Evolutionary conservation across 2,888 invertebrate genomes (phyloP).

Genomic region (Coelopa pilipes): DNA sequence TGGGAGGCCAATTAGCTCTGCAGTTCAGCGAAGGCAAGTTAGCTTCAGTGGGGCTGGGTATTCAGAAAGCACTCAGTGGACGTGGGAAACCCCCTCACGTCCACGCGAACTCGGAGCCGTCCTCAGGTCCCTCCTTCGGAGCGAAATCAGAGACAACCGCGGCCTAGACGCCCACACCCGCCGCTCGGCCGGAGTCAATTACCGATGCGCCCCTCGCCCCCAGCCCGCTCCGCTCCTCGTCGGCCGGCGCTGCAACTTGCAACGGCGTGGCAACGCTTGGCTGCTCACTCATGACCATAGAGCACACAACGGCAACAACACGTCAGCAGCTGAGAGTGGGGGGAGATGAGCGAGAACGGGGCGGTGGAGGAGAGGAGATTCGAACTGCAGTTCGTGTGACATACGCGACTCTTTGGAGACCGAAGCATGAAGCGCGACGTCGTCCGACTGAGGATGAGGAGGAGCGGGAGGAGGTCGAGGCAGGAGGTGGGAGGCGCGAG

Average conservation of each 20-base stretch:
- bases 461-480: not conserved
- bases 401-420: constrained; percentile 7
- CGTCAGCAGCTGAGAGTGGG: constrained; percentile 4
- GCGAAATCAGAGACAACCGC: too few relatives aligned
- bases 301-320: constrained; percentile 33
- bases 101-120: too few relatives aligned
- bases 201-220: not conserved
- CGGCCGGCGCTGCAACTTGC: not conserved
- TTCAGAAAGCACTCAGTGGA: too few relatives aligned
- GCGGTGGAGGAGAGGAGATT: not conserved
- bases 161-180: not conserved
- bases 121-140: too few relatives aligned
- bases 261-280: constrained; percentile 44
- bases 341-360: not conserved
- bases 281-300: constrained; percentile 47
- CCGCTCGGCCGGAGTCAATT: constrained; percentile 9
- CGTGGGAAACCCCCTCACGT: too few relatives aligned
- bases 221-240: not conserved
- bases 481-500: not conserved
- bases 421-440: not conserved
- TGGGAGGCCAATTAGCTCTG: too few relatives aligned
- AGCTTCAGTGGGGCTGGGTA: too few relatives aligned
- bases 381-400: constrained; percentile 16
- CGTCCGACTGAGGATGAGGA: not conserved
- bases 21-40: too few relatives aligned